Base-by-base conservation (phyloP, 2,797 vertebrate genomes). In the Bradypus variegatus region DNA sequence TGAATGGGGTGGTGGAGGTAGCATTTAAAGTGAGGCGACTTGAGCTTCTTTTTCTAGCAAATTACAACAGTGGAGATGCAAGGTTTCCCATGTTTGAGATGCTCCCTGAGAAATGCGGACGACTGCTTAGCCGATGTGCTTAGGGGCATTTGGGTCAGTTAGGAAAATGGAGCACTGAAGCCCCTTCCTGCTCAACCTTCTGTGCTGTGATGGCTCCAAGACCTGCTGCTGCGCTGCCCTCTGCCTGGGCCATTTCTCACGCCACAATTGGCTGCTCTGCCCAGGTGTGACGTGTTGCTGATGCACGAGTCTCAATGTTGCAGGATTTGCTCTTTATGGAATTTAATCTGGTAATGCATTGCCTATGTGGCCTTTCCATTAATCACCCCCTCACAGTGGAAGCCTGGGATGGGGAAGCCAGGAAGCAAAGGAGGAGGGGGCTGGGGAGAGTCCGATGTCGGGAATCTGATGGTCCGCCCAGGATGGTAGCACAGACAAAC, bases 271-370 rank as follows among this genome's bases (percentile, higher is more conserved):
- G 41, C 69, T 5, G 18, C 33, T 16, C 36, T 53, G 89, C 77
- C 94, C 81, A 41, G 14, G 58, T 79, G 14, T 19, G 72, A 91
- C 72, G 80, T 25, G 81, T 64, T 91, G 81, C 92, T 95, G 82
- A 85, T 8, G 55, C 29, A 64, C 45, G 50, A 48, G 64, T 86
- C 80, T 90, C 58, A 86, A 48, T 55, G 75, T 92, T 9, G 8
- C 27, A 80, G 81, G 65, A 76, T 65, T 83, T 91, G 31, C 77
- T 92, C 29, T 87, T 92, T 84, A 48, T 67, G 72, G 83, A 87
- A 80, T 90, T 94, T 90, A 94, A 92, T 95, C 86, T 91, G 67
- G 58, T 91, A 93, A 95, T 92, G 90, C 33, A 18, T 25, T 77
- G 41, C 81, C 70, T n/a, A 19, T 2, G 3, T 65, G 55, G 48